These are phyloP conservation scores for Shargacucullia verbasci DNA, from an alignment of 2,888 invertebrate species.

Conservation along the genomic window DNA sequence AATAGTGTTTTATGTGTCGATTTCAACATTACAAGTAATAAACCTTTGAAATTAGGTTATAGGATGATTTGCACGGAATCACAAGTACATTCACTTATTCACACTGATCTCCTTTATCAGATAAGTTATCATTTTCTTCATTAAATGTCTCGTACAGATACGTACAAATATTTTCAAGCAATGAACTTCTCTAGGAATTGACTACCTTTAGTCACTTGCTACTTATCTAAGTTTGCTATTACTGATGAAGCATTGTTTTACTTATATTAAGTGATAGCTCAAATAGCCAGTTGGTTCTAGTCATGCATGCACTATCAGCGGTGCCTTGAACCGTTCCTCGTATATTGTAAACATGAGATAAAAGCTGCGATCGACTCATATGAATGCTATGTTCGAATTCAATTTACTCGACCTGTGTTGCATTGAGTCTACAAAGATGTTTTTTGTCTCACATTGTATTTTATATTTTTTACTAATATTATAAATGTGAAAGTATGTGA, in stretches of 20 bases:
- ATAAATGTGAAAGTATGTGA: too few relatives aligned
- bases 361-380: slow-evolving; percentile 17
- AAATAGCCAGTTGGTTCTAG: slow-evolving; percentile 26
- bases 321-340: slow-evolving; percentile 43
- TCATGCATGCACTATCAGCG: slow-evolving; percentile 39
- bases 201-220: too few relatives aligned
- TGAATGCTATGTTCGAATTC: slow-evolving; percentile 13
- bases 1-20: slow-evolving; percentile 27
- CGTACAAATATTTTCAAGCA: too few relatives aligned
- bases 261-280: slow-evolving; percentile 16
- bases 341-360: slow-evolving; percentile 45
- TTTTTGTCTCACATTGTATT: too few relatives aligned
- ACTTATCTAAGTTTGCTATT: not conserved
- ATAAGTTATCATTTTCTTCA: slow-evolving; percentile 12
- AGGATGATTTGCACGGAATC: slow-evolving; percentile 13
- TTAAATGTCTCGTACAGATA: not conserved
- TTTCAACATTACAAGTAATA: slow-evolving; percentile 20
- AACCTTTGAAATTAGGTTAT: slow-evolving; percentile 32
- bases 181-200: too few relatives aligned
- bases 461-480: too few relatives aligned
- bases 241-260: not conserved
- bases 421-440: not conserved
- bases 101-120: slow-evolving; percentile 13
- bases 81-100: slow-evolving; percentile 29
- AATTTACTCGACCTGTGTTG: slow-evolving; percentile 13